Base-by-base conservation (phyloP, 2,113 vertebrate genomes). In the Aix galericulata region DNA sequence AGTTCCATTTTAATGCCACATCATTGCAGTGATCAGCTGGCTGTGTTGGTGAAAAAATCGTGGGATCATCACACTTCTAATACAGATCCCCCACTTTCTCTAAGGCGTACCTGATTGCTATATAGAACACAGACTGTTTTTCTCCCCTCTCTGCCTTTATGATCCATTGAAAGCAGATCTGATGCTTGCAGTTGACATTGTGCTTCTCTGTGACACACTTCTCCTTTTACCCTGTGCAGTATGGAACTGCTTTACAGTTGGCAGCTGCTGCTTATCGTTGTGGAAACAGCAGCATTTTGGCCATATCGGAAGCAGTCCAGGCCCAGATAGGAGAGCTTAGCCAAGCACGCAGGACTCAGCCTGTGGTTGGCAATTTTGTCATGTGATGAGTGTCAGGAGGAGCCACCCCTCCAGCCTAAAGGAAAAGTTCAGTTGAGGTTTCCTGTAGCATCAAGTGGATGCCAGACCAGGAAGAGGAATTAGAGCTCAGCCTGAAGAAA, bases 71-170 rank as follows among this genome's bases (percentile, higher is more conserved):
- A 3, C 27, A 34, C 56, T 17, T 16, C 17, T 32, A 23, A 0
- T 8, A 14, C n/a, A n/a, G 31, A 9, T 26, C 11, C 0, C 7
- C 17, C 52, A 66, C 62, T 29, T 67, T 50, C 36, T 36, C 29
- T 7, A 42, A 72, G 79, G 84, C 74, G 22, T 16, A 16, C 32
- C 77, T 34, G n/a, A 2, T 3, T 3, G 1, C 63, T 2, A 0
- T 1, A 2, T 1, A 13, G 73, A 66, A 21, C 42, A 2, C 5
- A 0, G 52, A 9, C 11, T 1, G 0, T 69, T 50, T 50, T 8
- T 16, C 87, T 63, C 27, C 6, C 5, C 40, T 46, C 21, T 13
- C 59, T 8, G 53, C 3, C 3, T 6, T 4, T 12, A 6, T 20
- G 63, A 25, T 11, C 48, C 56, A 1, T 3, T 22, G 56, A 6